Percentiles rank a stretch among this genome's conserved stretches.
Evolutionary conservation across 2,888 invertebrate species (phyloP).

Genomic region (Drosophila affinis): DNA sequence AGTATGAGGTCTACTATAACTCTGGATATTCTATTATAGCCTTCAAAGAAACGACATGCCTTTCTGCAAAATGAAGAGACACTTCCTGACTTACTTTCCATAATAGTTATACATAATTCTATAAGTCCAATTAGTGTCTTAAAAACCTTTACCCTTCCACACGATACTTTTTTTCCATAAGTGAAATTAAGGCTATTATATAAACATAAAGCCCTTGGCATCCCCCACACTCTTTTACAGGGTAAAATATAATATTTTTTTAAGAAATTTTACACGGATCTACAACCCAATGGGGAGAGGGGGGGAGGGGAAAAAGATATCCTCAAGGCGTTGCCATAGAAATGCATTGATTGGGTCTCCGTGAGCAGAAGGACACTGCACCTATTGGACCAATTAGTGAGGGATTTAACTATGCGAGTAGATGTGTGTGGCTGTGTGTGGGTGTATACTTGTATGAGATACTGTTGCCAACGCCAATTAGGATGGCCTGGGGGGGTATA

Average conservation of each 20-base stretch:
- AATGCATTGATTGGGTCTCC: conserved; percentile 46
- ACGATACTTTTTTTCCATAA: neutral
- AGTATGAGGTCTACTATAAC: no score
- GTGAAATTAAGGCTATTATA: neutral
- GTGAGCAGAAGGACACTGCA: neutral
- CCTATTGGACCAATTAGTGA: conserved; percentile 62
- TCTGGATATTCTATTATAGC: no score
- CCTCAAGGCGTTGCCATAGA: conserved; percentile 45
- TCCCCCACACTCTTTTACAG: neutral
- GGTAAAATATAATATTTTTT: conserved; percentile 7
- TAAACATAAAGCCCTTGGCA: neutral
- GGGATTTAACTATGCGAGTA: conserved; percentile 31
- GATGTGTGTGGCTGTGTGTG: neutral
- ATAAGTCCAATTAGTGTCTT: neutral
- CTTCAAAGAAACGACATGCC: no score
- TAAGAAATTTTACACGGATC: conserved; percentile 6
- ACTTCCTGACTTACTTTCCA: no score
- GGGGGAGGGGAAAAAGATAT: conserved; percentile 1
- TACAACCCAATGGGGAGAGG: neutral
- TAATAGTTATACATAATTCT: neutral
- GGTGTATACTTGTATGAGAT: conserved; percentile 6
- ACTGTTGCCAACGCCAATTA: conserved; percentile 56
- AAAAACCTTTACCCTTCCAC: neutral
- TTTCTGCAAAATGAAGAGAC: neutral
- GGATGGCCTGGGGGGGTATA: neutral